Evolutionary conservation across 2,888 invertebrate genomes (phyloP).

Genomic region (Scaptomyza cyrtandrae): DNA sequence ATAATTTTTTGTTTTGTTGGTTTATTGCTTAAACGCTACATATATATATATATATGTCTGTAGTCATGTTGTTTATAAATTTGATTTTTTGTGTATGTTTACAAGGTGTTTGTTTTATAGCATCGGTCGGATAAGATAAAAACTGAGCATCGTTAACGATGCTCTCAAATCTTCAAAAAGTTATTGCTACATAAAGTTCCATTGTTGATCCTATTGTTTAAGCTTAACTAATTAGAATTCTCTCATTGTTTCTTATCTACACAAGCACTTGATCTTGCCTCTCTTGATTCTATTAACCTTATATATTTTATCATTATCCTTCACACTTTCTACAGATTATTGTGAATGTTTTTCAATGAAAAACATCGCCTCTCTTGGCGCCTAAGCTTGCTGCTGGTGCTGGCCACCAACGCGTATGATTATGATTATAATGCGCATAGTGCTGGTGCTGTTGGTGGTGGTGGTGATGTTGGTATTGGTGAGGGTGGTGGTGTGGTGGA

Average conservation of each 20-base stretch:
- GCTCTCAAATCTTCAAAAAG: constrained; percentile 54
- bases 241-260: constrained; percentile 47
- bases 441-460: constrained; percentile 41
- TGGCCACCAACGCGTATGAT: constrained; percentile 72
- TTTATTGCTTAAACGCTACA: constrained; percentile 59
- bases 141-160: constrained; percentile 40
- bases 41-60: constrained; percentile 41
- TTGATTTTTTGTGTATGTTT: constrained; percentile 18
- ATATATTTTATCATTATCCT: constrained; percentile 4
- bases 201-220: constrained; percentile 18
- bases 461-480: constrained; percentile 51
- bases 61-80: constrained; percentile 44
- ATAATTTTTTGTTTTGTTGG: constrained; percentile 34
- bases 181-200: constrained; percentile 62
- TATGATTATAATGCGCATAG: constrained; percentile 61
- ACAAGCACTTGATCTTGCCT: constrained; percentile 23
- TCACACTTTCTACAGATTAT: constrained; percentile 24
- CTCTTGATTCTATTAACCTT: background rate
- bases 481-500: constrained; percentile 1
- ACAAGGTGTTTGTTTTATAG: constrained; percentile 52
- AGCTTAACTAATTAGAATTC: constrained; percentile 57
- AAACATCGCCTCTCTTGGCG: constrained; percentile 82
- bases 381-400: constrained; percentile 70
- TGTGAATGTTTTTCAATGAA: constrained; percentile 72
- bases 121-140: constrained; percentile 70